Percentiles rank a stretch among this genome's conserved stretches.
Conservation (phyloP, 2,888 invertebrate species). For the Amphipyra tragopoginis region DNA sequence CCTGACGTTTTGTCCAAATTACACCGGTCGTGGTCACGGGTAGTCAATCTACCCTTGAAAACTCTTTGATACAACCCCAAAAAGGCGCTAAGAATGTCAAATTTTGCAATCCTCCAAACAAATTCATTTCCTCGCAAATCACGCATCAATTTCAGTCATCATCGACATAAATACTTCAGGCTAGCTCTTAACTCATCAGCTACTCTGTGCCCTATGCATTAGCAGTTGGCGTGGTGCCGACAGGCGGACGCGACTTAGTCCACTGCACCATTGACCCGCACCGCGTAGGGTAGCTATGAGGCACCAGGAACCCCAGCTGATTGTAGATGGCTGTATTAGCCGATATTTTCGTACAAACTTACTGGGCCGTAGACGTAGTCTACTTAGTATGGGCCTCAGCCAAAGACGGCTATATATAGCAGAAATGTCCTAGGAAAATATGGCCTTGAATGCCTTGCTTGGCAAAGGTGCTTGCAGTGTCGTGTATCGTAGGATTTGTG, state of each 20-base stretch:
- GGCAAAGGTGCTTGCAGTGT: no score
- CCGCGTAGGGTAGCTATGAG: constrained; percentile 83
- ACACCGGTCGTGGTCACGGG: no score
- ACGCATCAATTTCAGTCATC: not conserved
- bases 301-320: constrained; percentile 46
- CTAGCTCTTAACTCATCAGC: not conserved
- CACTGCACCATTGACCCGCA: constrained; percentile 89
- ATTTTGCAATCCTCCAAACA: no score
- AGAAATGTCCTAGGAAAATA: constrained; percentile 34
- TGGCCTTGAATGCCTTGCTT: not conserved
- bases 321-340: constrained; percentile 46
- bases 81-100: no score
- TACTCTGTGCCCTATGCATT: constrained; percentile 73
- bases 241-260: constrained; percentile 85
- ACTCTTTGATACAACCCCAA: no score
- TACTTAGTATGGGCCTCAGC: constrained; percentile 15
- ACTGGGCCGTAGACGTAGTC: constrained; percentile 22
- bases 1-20: no score
- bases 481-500: no score
- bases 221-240: constrained; percentile 84
- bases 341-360: constrained; percentile 39
- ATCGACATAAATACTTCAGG: not conserved
- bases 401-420: not conserved
- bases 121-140: not conserved
- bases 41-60: no score